phyloP scores from a whole-genome alignment of 2,888 invertebrate genomes.

The Clistopyga incitator region DNA sequence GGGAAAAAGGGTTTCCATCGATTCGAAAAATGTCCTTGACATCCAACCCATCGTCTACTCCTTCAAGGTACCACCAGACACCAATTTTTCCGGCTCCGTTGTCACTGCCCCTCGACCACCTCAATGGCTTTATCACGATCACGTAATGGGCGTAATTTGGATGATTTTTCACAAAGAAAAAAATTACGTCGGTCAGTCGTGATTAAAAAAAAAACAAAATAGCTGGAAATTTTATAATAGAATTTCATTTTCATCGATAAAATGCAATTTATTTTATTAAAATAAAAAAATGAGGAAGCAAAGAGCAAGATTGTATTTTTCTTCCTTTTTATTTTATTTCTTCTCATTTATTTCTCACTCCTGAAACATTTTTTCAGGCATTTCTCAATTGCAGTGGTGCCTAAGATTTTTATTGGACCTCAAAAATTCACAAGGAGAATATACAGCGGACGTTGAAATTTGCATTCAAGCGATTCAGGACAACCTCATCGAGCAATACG shows the following conservation, averaged over 20 bases:
- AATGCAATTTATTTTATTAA: no score
- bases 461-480: constrained; percentile 83
- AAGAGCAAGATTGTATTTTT: no score
- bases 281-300: no score
- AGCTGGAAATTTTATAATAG: no score
- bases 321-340: no score
- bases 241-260: no score
- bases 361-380: constrained; percentile 73
- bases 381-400: constrained; percentile 84
- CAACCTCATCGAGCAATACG: constrained; percentile 82
- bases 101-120: constrained; percentile 80
- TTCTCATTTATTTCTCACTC: no score
- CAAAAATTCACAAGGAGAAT: constrained; percentile 78
- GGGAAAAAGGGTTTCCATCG: constrained; percentile 45
- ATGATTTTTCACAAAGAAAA: constrained; percentile 79
- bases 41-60: constrained; percentile 70
- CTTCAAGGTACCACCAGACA: constrained; percentile 59
- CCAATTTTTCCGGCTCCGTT: constrained; percentile 51
- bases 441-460: constrained; percentile 81
- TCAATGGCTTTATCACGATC: constrained; percentile 82
- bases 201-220: no score
- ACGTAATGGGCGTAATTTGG: constrained; percentile 84
- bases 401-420: constrained; percentile 82
- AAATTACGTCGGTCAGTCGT: constrained; percentile 71
- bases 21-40: constrained; percentile 48